Evolutionary conservation across 2,888 invertebrate genomes (phyloP).

Genomic region (Cerastis rubricosa): DNA sequence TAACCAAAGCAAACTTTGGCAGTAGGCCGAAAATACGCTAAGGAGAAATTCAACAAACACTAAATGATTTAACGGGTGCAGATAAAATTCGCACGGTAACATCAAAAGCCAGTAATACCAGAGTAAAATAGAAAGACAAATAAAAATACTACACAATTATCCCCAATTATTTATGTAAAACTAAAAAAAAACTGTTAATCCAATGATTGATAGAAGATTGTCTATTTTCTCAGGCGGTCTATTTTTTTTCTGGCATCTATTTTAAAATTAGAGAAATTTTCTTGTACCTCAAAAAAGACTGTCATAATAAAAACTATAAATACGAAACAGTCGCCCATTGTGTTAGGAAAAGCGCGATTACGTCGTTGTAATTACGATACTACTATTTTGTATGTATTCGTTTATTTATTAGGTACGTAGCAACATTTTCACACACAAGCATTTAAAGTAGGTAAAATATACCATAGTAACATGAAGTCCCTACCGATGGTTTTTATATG

Average conservation of each 20-base stretch:
- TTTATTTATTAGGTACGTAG: background rate
- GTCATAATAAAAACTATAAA: constrained; percentile 49
- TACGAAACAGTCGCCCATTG: constrained; percentile 30
- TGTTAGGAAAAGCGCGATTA: constrained; percentile 40
- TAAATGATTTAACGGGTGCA: constrained; percentile 7
- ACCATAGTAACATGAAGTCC: background rate
- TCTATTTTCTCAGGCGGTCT: constrained; percentile 24
- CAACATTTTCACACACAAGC: background rate
- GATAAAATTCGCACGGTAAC: constrained; percentile 15
- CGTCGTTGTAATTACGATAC: background rate
- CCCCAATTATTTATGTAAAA: constrained; percentile 12
- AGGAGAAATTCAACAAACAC: constrained; percentile 3
- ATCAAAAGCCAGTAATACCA: background rate
- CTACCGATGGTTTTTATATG: background rate
- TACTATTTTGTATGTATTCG: background rate
- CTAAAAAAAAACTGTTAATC: background rate
- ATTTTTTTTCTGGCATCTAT: constrained; percentile 20
- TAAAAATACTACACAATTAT: constrained; percentile 26
- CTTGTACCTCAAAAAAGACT: constrained; percentile 25
- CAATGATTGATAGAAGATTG: constrained; percentile 13
- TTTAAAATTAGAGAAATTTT: constrained; percentile 34
- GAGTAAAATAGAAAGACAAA: constrained; percentile 10
- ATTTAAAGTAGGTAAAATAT: background rate
- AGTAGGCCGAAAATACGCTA: background rate
- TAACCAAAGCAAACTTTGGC: constrained; percentile 30